These are phyloP conservation scores for Zosterops pallidus DNA, from an alignment of 2,113 vertebrate genomes.

Conservation along the genomic window DNA sequence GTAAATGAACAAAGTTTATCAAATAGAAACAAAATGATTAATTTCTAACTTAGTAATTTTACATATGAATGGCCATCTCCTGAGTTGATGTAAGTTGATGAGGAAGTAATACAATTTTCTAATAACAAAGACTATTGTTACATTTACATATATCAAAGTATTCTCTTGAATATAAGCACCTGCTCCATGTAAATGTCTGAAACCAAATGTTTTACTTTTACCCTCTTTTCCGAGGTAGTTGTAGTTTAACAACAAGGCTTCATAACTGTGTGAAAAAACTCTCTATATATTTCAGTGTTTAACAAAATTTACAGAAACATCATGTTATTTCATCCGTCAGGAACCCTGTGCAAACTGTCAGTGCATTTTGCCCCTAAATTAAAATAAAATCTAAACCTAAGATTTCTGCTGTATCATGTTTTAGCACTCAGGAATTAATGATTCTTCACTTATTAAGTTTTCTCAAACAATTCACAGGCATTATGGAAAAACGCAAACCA, in stretches of 20 bases:
- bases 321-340: background rate
- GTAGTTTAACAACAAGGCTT: background rate
- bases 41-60: background rate
- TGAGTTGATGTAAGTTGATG: background rate
- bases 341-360: background rate
- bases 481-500: background rate
- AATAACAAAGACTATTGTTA: background rate
- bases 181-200: background rate
- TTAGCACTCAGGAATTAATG: background rate
- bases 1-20: background rate
- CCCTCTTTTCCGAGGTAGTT: background rate
- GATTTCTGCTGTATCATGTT: background rate
- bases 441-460: background rate
- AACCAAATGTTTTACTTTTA: background rate
- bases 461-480: background rate
- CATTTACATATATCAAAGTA: background rate
- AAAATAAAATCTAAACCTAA: background rate
- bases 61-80: background rate
- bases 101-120: background rate
- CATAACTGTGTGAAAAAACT: background rate
- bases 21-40: background rate
- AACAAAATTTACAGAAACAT: background rate
- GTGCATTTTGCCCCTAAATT: background rate
- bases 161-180: background rate
- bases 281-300: background rate